Percentiles rank a stretch among this genome's conserved stretches.
phyloP scores from a whole-genome alignment of 2,888 invertebrate genomes.

The Thysanoteuthis rhombus region DNA sequence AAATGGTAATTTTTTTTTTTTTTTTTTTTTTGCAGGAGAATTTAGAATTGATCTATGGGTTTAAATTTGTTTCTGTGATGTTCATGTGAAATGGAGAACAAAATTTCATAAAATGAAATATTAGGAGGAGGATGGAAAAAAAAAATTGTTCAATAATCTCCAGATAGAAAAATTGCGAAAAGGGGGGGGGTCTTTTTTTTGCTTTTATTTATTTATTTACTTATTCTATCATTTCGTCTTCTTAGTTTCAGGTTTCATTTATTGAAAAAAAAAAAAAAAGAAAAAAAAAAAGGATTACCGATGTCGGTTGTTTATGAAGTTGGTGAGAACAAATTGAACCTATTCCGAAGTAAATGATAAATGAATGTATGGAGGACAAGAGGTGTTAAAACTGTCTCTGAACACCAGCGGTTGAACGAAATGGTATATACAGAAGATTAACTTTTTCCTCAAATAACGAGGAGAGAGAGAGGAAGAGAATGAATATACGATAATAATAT shows the following conservation, averaged over 20 bases:
- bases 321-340: neutral
- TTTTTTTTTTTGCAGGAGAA: neutral
- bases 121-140: neutral
- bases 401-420: neutral
- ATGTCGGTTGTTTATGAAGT: neutral
- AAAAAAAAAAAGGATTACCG: no score
- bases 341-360: conserved; percentile 12
- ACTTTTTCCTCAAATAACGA: neutral
- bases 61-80: neutral
- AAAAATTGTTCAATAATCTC: neutral
- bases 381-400: neutral
- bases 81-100: neutral
- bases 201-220: neutral
- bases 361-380: neutral
- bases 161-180: neutral
- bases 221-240: neutral
- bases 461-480: neutral
- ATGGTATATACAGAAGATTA: neutral
- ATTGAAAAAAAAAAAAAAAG: neutral
- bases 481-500: no score
- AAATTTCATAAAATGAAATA: neutral
- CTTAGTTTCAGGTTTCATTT: neutral
- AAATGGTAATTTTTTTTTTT: neutral
- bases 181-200: neutral
- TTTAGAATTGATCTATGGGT: neutral